Percentiles rank a stretch among this genome's conserved stretches.
Evolutionary conservation across 2,113 vertebrate genomes (phyloP).

Genomic region (Epinephelus lanceolatus): DNA sequence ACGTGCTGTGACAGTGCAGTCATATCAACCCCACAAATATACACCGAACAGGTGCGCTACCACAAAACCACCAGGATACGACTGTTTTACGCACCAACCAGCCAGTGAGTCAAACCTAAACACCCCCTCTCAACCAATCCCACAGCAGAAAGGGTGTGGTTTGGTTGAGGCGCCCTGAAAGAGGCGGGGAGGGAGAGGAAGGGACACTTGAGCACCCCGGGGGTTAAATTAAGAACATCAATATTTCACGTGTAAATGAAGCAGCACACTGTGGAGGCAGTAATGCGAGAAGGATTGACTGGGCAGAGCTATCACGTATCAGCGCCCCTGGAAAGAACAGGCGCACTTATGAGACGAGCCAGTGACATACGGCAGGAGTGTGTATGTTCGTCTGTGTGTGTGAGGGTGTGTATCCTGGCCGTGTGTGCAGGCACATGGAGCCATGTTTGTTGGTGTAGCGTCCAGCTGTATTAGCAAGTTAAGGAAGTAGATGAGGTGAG

Average conservation of each 20-base stretch:
- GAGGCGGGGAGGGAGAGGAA: conserved; percentile 53
- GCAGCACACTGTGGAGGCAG: conserved; percentile 75
- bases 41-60: conserved; percentile 5
- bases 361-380: conserved; percentile 42
- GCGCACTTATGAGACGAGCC: conserved; percentile 49
- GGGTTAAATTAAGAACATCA: conserved; percentile 84
- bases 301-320: conserved; percentile 69
- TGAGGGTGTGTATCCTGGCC: conserved; percentile 5
- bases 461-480: conserved; percentile 54
- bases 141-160: conserved; percentile 7
- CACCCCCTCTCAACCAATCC: conserved; percentile 46
- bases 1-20: neutral
- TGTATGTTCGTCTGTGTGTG: conserved; percentile 22
- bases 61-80: neutral
- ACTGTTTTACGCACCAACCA: neutral
- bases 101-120: conserved; percentile 35
- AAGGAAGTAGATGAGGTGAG: conserved; percentile 45
- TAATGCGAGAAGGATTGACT: conserved; percentile 78
- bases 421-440: conserved; percentile 35
- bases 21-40: neutral
- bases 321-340: conserved; percentile 72
- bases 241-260: conserved; percentile 86
- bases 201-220: conserved; percentile 78
- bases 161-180: conserved; percentile 33
- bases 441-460: conserved; percentile 53